Conservation (phyloP, 2,797 vertebrate genomes). For the Channallabes apus region DNA sequence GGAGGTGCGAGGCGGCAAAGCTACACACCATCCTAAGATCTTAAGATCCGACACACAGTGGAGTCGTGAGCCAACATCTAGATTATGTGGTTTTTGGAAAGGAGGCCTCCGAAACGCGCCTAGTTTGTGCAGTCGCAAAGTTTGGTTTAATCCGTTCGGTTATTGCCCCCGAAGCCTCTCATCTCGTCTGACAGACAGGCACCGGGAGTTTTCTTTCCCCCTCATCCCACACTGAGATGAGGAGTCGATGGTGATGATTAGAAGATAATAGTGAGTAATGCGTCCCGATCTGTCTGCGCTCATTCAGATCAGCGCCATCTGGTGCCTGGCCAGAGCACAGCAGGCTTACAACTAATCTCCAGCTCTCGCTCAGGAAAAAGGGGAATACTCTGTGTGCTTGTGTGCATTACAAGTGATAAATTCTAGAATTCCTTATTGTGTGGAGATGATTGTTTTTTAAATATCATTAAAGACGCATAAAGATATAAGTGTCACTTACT, state of each 20-base stretch:
- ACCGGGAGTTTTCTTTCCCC: slow-evolving; percentile 75
- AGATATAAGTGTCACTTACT: neutral
- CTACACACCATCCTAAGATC: neutral
- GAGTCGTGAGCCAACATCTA: slow-evolving; percentile 31
- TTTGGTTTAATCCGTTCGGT: slow-evolving; percentile 80
- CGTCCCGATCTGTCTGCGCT: slow-evolving; percentile 59
- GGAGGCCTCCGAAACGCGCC: slow-evolving; percentile 42
- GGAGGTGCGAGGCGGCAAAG: neutral
- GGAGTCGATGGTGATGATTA: slow-evolving; percentile 69
- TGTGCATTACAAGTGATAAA: slow-evolving; percentile 6
- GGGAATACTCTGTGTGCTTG: slow-evolving; percentile 28
- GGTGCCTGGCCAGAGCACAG: slow-evolving; percentile 61
- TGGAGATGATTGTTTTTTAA: neutral
- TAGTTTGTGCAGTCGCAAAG: slow-evolving; percentile 74
- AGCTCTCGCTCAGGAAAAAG: slow-evolving; percentile 42
- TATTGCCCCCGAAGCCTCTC: slow-evolving; percentile 68
- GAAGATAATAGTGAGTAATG: slow-evolving; percentile 62
- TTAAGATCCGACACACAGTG: slow-evolving; percentile 9
- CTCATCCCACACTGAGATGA: slow-evolving; percentile 77
- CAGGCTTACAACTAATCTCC: slow-evolving; percentile 61
- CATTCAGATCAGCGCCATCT: slow-evolving; percentile 64
- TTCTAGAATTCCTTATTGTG: neutral
- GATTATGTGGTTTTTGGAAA: slow-evolving; percentile 48
- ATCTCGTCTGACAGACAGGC: slow-evolving; percentile 71
- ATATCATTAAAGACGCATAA: neutral